Evolutionary conservation across 2,113 vertebrate genomes (phyloP).

Genomic region (Chauna torquata): DNA sequence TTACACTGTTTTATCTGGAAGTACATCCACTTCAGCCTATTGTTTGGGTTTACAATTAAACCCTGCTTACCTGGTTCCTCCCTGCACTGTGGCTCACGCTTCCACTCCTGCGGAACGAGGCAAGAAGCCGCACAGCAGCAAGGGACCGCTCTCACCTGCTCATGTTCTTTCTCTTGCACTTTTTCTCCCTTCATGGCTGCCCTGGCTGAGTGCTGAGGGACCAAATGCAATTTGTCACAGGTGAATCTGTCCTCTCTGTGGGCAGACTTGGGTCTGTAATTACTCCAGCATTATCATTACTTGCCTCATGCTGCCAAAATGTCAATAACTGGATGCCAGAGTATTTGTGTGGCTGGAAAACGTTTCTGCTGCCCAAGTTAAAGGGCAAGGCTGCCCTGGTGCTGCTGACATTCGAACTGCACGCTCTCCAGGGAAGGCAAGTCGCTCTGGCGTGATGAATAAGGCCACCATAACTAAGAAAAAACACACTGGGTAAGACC

Average conservation of each 20-base stretch:
- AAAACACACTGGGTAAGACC: fast-evolving
- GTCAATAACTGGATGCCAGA: background rate
- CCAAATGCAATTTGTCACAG: background rate
- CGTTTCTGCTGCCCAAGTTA: fast-evolving
- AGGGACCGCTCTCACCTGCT: background rate
- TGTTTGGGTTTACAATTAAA: background rate
- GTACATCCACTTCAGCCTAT: background rate
- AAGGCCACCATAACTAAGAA: fast-evolving
- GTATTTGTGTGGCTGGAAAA: background rate
- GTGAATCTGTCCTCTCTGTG: background rate
- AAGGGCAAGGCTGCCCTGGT: background rate
- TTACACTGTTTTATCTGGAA: background rate
- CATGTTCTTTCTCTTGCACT: background rate
- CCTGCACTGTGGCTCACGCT: background rate
- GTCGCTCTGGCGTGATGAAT: fast-evolving
- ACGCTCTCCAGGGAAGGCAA: fast-evolving
- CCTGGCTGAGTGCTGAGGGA: background rate
- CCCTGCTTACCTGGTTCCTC: background rate
- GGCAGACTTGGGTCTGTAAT: background rate
- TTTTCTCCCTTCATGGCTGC: background rate
- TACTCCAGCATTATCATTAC: fast-evolving
- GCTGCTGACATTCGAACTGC: fast-evolving
- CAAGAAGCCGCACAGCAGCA: background rate
- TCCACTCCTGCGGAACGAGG: fast-evolving
- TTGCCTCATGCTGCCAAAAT: fast-evolving